Base-by-base conservation (phyloP, 2,888 invertebrate species). In the Leucania comma region DNA sequence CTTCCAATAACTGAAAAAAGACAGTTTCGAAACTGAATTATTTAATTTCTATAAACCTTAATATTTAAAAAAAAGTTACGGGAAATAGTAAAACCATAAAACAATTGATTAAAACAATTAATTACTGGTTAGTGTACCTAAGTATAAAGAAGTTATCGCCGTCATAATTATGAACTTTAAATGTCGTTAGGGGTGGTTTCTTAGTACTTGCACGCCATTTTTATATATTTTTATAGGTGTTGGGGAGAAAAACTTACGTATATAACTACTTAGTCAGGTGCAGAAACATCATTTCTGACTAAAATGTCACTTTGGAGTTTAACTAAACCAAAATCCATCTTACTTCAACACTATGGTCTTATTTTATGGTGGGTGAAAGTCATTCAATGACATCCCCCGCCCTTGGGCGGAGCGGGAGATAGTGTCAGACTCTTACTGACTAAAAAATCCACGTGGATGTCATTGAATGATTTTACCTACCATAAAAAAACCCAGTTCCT, bases 121-220 rank as follows among this genome's bases (percentile, higher is more conserved):
- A 38, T 42, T 26, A 54, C n/a, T 12, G 10, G 26, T 12, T 0
- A 46, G 9, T 0, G 10, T 20, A 20, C 2, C 17, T 53, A 54
- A 8, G 3, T 48, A 10, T n/a, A 42, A 58, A 48, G 53, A 56
- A 70, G 24, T 57, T 42, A 59, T 42, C 26, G 8, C 38, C 20
- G 32, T 6, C 32, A 59, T 69, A 56, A 76, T 56, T 26, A 42
- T 69, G 70, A 59, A 54, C 29, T 53, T 71, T 78, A 74, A 78
- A 75, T 78, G 48, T 3, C 72, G 42, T 51, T 57, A 77, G 48
- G 42, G 50, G 24, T 1, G n/a, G 35, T 22, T 42, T 32, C 3
- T 51, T 35, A 24, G 35, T 75, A 57, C 3, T 46, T 1, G 35
- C 50, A 57, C 46, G 58, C 59, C 26, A 58, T 48, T 1, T 50